Base-by-base conservation (phyloP, 2,888 invertebrate species). In the Orthosia cruda region DNA sequence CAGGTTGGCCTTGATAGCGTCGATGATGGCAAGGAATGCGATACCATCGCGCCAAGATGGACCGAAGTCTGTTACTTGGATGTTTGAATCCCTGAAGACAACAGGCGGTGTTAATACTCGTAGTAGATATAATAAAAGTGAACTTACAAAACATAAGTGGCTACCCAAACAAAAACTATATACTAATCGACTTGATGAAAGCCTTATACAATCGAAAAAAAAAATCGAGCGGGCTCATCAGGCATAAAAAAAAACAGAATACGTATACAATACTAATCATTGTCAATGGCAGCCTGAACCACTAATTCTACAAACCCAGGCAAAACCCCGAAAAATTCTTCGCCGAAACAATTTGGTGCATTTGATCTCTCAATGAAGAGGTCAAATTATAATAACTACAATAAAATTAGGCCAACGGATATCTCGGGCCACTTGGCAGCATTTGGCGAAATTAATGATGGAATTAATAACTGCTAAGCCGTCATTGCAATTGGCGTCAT, bases 1-100 rank as follows among this genome's bases (percentile, higher is more conserved):
- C 84, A 99, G 97, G 93, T 99, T 99, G 57, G 99, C 99, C 91
- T 98, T 98, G 90, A 99, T 99, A 69, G 98, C 98, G 95, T 99
- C 99, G 77, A 99, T 99, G 87, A 99, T 98, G 66, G 99, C 99
- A 73, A 99, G 97, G 97, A 99, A 99, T 45, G 99, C 99, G 89
- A 98, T 97, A 83, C 99, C 99, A 95, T 99, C 99, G 88, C 99
- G 97, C 99, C 99, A 99, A 91, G 99, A 99, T 80, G 98, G 97
- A 50, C 99, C 99, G 93, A 99, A 99, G 96, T 99, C 99, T 95
- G 98, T 98, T 64, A 99, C 98, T 95, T 98, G 98, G 81, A 99
- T 97, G 86, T 98, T 99, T 88, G 98, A 98, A 91, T 98, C 98
- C 96, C 98, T 99, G 95, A 4, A 32, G 4, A 12, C 7, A 18